Conservation (phyloP, 2,113 vertebrate genomes). For the Gadus chalcogrammus region DNA sequence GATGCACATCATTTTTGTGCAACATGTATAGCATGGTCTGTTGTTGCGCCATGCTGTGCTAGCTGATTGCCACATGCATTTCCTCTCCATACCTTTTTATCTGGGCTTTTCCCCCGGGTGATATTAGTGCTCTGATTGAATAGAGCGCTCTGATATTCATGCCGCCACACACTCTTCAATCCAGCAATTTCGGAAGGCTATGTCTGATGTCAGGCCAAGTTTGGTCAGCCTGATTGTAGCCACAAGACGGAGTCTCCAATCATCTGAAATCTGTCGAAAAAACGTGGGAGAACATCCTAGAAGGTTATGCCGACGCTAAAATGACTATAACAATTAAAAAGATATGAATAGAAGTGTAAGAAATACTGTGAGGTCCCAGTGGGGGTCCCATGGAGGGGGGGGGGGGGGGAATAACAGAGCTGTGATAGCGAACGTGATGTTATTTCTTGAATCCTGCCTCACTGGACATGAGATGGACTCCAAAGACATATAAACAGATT, state of each 20-base stretch:
- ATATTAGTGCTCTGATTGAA: conserved; percentile 14
- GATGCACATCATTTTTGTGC: conserved; percentile 40
- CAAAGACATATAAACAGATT: conserved; percentile 17
- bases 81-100: conserved; percentile 46
- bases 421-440: background rate
- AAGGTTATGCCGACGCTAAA: too few species aligned
- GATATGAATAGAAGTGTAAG: too few species aligned
- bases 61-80: conserved; percentile 55
- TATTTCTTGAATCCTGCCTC: background rate
- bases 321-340: too few species aligned
- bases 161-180: conserved; percentile 36
- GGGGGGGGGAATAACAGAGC: too few species aligned
- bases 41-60: too few species aligned
- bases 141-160: conserved; percentile 44
- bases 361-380: too few species aligned
- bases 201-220: conserved; percentile 14
- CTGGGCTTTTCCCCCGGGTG: conserved; percentile 36
- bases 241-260: too few species aligned
- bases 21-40: conserved; percentile 38
- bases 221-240: background rate
- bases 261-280: too few species aligned
- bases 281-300: too few species aligned
- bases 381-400: too few species aligned
- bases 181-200: conserved; percentile 20
- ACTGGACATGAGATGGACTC: background rate